A percentile compares a stretch with the other conserved stretches of the same genome.
phyloP scores from a whole-genome alignment of 1,140 invertebrate genomes.

The Oryzaephilus surinamensis region DNA sequence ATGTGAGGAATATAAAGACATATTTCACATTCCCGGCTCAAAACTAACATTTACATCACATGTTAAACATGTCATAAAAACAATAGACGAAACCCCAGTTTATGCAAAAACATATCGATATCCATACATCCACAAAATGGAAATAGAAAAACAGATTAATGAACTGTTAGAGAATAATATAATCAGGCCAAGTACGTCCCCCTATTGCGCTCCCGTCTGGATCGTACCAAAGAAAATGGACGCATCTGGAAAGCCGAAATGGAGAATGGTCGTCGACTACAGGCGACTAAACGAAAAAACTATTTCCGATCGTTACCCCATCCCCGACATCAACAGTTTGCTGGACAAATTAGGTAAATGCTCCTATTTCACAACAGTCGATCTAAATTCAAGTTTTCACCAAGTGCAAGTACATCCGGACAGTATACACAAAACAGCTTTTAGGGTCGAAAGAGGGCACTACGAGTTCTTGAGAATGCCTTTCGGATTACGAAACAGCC shows the following conservation, averaged over 20 bases:
- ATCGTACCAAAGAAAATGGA: slow-evolving; percentile 3
- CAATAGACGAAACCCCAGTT: background rate
- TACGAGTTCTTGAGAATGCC: slow-evolving; percentile 2
- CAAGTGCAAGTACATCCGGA: too few species aligned
- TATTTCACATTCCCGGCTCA: background rate
- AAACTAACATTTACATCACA: slow-evolving; percentile 4
- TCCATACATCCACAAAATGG: slow-evolving; percentile 1
- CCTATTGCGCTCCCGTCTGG: background rate
- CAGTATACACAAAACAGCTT: background rate
- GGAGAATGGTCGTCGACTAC: slow-evolving; percentile 2
- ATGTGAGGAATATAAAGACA: too few species aligned
- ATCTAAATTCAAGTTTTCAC: too few species aligned
- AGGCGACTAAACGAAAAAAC: too few species aligned
- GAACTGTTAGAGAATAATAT: slow-evolving; percentile 1
- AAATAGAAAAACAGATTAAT: slow-evolving; percentile 2
- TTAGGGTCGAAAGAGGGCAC: too few species aligned
- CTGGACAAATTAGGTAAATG: slow-evolving; percentile 5
- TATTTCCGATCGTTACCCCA: background rate
- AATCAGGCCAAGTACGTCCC: background rate
- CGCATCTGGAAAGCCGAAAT: slow-evolving; percentile 1
- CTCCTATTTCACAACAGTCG: slow-evolving; percentile 3
- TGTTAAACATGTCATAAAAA: slow-evolving; percentile 1
- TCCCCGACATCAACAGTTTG: background rate
- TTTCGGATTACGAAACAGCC: slow-evolving; percentile 1
- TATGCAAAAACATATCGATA: slow-evolving; percentile 1